A percentile compares a stretch with the other conserved stretches of the same genome.
phyloP scores from a whole-genome alignment of 2,797 vertebrate species.

The Eurystomus glaucurus region DNA sequence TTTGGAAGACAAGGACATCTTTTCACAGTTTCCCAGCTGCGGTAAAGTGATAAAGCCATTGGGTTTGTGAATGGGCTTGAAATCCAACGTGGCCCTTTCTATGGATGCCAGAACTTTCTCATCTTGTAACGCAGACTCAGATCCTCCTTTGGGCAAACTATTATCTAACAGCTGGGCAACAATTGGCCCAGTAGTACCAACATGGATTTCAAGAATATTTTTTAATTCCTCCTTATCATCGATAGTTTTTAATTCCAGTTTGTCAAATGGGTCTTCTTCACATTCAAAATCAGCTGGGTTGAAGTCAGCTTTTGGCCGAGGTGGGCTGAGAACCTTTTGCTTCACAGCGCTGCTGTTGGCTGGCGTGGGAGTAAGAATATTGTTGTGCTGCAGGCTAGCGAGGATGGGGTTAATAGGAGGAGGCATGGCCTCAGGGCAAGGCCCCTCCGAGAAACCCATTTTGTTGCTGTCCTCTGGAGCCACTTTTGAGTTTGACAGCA shows the following conservation, averaged over 20 bases:
- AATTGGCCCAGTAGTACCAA: constrained; percentile 83
- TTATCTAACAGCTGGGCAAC: constrained; percentile 82
- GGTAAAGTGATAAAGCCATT: constrained; percentile 94
- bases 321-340: constrained; percentile 85
- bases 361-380: constrained; percentile 94
- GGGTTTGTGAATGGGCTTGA: constrained; percentile 91
- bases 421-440: constrained; percentile 83
- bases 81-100: constrained; percentile 81
- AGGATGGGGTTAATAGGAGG: constrained; percentile 94
- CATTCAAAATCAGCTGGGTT: constrained; percentile 98
- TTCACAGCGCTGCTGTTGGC: constrained; percentile 88
- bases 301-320: constrained; percentile 86
- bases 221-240: constrained; percentile 95
- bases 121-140: constrained; percentile 80
- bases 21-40: constrained; percentile 89
- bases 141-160: constrained; percentile 68
- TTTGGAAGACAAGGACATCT: constrained; percentile 89
- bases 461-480: constrained; percentile 68
- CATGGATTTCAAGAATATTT: constrained; percentile 93
- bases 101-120: constrained; percentile 82
- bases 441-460: constrained; percentile 70
- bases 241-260: constrained; percentile 96
- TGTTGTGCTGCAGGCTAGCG: constrained; percentile 92
- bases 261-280: constrained; percentile 98
- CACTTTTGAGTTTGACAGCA: constrained; percentile 51